These are phyloP conservation scores for Parauchenoglanis punctatus DNA, from an alignment of 2,797 vertebrate genomes.

Conservation along the genomic window DNA sequence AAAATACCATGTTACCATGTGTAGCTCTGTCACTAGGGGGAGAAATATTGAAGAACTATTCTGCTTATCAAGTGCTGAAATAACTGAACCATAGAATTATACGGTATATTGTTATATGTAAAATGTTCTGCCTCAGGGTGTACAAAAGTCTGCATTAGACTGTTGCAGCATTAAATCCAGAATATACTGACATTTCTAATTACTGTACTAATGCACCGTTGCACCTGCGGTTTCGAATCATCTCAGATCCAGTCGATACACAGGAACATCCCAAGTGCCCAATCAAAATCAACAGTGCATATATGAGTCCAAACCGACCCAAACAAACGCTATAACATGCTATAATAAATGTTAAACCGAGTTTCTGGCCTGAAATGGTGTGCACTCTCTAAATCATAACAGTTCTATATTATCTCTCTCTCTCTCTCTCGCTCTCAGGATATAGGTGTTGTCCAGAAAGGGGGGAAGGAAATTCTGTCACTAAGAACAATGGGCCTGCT, in stretches of 20 bases:
- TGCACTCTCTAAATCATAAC: too few species aligned
- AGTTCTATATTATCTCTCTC: constrained; percentile 32
- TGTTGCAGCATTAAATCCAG: not conserved
- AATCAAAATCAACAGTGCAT: too few species aligned
- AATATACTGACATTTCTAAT: not conserved
- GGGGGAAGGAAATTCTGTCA: constrained; percentile 87
- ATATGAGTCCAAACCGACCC: not conserved
- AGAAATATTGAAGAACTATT: not conserved
- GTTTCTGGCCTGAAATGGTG: not conserved
- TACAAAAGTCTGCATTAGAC: not conserved
- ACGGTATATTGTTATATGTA: not conserved
- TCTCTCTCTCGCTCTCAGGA: constrained; percentile 73
- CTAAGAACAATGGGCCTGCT: constrained; percentile 82
- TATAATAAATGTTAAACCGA: not conserved
- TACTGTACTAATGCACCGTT: not conserved
- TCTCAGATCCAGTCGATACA: not conserved
- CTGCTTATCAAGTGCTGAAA: not conserved
- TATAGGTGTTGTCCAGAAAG: constrained; percentile 86
- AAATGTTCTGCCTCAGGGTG: not conserved
- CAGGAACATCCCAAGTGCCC: not conserved
- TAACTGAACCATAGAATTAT: not conserved
- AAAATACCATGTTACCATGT: not conserved
- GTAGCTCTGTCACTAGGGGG: not conserved
- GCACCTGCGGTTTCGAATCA: not conserved
- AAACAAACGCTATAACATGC: not conserved